phyloP scores from a whole-genome alignment of 1,140 invertebrate genomes.

The Diabrotica virgifera region DNA sequence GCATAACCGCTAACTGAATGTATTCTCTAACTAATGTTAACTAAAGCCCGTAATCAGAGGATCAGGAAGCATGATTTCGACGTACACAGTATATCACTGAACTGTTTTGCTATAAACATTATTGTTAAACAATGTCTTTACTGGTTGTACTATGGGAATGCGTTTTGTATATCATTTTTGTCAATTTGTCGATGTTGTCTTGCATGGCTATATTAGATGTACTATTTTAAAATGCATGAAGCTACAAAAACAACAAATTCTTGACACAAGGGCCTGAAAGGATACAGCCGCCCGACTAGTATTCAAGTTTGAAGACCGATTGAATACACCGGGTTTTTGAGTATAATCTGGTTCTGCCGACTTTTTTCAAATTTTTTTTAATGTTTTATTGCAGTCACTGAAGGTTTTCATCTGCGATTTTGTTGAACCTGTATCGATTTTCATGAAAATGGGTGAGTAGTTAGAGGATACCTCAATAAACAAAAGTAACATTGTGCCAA shows the following conservation, averaged over 20 bases:
- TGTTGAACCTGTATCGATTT: too few relatives aligned
- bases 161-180: not conserved
- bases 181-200: not conserved
- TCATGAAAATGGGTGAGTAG: too few relatives aligned
- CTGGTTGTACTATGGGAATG: not conserved
- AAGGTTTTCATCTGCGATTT: too few relatives aligned
- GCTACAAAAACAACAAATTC: not conserved
- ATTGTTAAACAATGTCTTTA: not conserved
- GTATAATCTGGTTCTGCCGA: conserved; percentile 27
- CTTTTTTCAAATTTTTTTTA: conserved; percentile 25
- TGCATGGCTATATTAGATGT: not conserved
- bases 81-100: not conserved
- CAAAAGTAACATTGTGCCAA: too few relatives aligned
- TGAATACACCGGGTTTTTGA: not conserved
- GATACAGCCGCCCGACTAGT: not conserved
- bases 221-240: not conserved
- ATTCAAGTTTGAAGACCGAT: not conserved
- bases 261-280: not conserved
- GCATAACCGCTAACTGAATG: too few relatives aligned
- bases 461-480: too few relatives aligned
- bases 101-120: not conserved
- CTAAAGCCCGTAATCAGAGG: not conserved
- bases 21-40: too few relatives aligned
- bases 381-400: too few relatives aligned
- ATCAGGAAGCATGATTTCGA: not conserved